Evolutionary conservation across 2,797 vertebrate species (phyloP).

Genomic region (Oreortyx pictus): DNA sequence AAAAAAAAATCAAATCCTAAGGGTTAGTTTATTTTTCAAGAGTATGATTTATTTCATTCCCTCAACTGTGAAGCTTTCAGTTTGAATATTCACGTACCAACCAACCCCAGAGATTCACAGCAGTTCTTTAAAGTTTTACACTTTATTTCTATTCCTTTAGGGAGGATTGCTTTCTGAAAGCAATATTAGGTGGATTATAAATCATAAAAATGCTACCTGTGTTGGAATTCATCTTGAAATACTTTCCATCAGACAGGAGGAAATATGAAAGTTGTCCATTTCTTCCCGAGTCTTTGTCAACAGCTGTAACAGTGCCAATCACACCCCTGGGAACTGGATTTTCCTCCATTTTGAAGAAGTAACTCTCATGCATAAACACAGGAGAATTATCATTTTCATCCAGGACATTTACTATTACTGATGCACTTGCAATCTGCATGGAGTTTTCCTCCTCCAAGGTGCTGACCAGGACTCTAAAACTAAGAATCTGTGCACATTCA

Average conservation of each 20-base stretch:
- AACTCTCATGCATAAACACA: slow-evolving; percentile 78
- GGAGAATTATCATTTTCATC: slow-evolving; percentile 93
- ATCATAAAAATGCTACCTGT: slow-evolving; percentile 85
- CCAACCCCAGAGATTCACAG: not conserved
- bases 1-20: not conserved
- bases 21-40: not conserved
- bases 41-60: not conserved
- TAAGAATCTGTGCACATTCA: slow-evolving; percentile 79
- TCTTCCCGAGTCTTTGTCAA: slow-evolving; percentile 88
- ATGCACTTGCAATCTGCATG: slow-evolving; percentile 80
- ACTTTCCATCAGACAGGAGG: slow-evolving; percentile 90
- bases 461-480: slow-evolving; percentile 83
- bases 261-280: slow-evolving; percentile 92
- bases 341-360: slow-evolving; percentile 89
- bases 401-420: slow-evolving; percentile 84
- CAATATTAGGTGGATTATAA: slow-evolving; percentile 26
- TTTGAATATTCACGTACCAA: not conserved
- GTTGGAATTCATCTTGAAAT: slow-evolving; percentile 91
- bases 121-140: slow-evolving; percentile 6
- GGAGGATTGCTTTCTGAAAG: slow-evolving; percentile 6
- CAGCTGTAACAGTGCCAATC: slow-evolving; percentile 85
- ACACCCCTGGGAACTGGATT: slow-evolving; percentile 83
- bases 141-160: not conserved
- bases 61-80: not conserved
- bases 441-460: slow-evolving; percentile 9